Evolutionary conservation across 2,113 vertebrate genomes (phyloP).

Genomic region (Tylochromis polylepis): DNA sequence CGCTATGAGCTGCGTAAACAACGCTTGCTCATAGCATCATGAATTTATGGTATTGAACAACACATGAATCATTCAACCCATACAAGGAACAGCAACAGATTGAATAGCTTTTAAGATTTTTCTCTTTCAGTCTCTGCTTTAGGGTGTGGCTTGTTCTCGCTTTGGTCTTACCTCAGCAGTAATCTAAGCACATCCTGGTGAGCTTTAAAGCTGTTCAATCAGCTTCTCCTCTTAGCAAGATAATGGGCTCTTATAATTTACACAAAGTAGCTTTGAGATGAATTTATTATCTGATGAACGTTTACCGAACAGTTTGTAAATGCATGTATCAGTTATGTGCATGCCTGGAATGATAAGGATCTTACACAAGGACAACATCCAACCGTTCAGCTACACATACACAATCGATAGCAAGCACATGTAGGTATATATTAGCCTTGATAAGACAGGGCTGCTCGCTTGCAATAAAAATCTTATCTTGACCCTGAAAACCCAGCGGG

Average conservation of each 20-base stretch:
- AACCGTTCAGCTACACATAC: background rate
- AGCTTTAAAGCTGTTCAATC: background rate
- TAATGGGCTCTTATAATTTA: slow-evolving; percentile 35
- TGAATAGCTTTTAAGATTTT: background rate
- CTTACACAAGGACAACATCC: background rate
- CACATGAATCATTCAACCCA: background rate
- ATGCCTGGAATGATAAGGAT: background rate
- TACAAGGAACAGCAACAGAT: background rate
- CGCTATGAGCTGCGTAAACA: background rate
- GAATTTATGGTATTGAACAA: slow-evolving; percentile 1
- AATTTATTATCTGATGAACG: slow-evolving; percentile 37
- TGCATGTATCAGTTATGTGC: background rate
- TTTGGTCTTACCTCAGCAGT: background rate
- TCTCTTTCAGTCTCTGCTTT: background rate
- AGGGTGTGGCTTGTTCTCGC: background rate
- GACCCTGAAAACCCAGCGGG: slow-evolving; percentile 35
- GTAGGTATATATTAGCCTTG: slow-evolving; percentile 3
- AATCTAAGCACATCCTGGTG: background rate
- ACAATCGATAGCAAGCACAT: background rate
- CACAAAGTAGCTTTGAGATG: slow-evolving; percentile 11
- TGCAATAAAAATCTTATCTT: slow-evolving; percentile 42
- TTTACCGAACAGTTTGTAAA: slow-evolving; percentile 11
- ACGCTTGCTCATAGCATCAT: background rate
- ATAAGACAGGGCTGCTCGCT: background rate
- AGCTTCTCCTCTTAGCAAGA: background rate